A percentile compares a stretch with the other conserved stretches of the same genome.
These are phyloP conservation scores for Valencia hispanica DNA, from an alignment of 2,797 vertebrate genomes.

Conservation along the genomic window DNA sequence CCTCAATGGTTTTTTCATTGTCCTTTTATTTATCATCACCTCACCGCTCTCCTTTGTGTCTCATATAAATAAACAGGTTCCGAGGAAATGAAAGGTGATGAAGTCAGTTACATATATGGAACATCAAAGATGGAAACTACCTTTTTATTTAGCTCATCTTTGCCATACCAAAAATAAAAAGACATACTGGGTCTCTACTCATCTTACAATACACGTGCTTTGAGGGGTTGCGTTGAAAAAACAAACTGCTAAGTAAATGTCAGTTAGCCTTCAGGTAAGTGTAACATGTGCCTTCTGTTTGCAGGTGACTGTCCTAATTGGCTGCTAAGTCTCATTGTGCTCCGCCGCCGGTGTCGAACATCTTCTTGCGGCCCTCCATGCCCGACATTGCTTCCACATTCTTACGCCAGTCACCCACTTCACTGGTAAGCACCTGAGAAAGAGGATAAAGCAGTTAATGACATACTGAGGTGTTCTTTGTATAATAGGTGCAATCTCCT, in stretches of 20 bases:
- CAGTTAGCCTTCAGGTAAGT: slow-evolving; percentile 8
- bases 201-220: slow-evolving; percentile 26
- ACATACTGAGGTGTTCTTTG: neutral
- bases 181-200: slow-evolving; percentile 19
- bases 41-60: slow-evolving; percentile 25
- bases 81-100: slow-evolving; percentile 51
- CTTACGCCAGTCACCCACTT: slow-evolving; percentile 87
- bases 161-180: slow-evolving; percentile 55
- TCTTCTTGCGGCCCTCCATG: slow-evolving; percentile 88
- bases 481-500: neutral
- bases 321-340: slow-evolving; percentile 64
- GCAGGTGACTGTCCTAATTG: neutral
- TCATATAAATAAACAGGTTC: slow-evolving; percentile 31
- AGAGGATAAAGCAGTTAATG: neutral
- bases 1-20: slow-evolving; percentile 13
- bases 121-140: slow-evolving; percentile 31
- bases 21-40: slow-evolving; percentile 41
- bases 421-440: slow-evolving; percentile 76
- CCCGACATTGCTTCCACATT: slow-evolving; percentile 88
- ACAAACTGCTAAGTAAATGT: slow-evolving; percentile 9
- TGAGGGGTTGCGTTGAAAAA: slow-evolving; percentile 42
- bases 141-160: slow-evolving; percentile 41
- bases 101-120: slow-evolving; percentile 49
- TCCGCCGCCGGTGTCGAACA: slow-evolving; percentile 82
- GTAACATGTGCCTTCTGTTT: slow-evolving; percentile 22